Evolutionary conservation across 2,797 vertebrate species (phyloP).

Genomic region (Vespertilio murinus): DNA sequence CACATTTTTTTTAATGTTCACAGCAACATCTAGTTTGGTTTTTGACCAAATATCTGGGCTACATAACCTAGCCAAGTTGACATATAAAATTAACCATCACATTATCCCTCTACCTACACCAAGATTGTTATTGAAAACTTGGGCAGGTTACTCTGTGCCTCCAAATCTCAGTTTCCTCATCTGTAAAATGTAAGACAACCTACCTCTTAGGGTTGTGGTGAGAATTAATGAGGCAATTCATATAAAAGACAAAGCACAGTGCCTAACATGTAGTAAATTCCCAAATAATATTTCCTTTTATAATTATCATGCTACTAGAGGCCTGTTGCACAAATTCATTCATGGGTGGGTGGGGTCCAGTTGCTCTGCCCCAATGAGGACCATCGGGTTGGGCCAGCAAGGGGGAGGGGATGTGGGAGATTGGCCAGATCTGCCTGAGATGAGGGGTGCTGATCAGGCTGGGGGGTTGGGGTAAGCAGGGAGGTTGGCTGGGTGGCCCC

Average conservation of each 20-base stretch:
- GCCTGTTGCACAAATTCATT: too few species aligned
- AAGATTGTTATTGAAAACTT: neutral
- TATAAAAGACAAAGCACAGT: neutral
- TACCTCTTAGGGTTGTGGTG: neutral
- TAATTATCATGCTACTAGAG: neutral
- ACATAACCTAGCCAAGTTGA: neutral
- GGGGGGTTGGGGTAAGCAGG: rapidly evolving
- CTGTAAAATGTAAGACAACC: neutral
- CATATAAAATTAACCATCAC: neutral
- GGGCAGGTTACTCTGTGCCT: neutral
- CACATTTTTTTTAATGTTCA: too few species aligned
- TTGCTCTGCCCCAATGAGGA: too few species aligned
- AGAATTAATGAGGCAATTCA: neutral
- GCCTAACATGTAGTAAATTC: neutral
- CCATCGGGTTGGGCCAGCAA: rapidly evolving
- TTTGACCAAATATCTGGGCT: neutral
- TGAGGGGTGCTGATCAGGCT: too few species aligned
- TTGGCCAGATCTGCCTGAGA: too few species aligned
- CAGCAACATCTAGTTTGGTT: neutral
- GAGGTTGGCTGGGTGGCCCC: too few species aligned
- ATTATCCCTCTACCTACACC: neutral
- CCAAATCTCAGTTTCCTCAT: neutral
- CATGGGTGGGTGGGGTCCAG: too few species aligned
- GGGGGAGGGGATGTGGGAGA: too few species aligned
- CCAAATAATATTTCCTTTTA: neutral